Evolutionary conservation across 23 tunicate genomes (phyloP), one percentile per base, ranked within the genome.

Genomic region (Aplidium turbinatum): DNA sequence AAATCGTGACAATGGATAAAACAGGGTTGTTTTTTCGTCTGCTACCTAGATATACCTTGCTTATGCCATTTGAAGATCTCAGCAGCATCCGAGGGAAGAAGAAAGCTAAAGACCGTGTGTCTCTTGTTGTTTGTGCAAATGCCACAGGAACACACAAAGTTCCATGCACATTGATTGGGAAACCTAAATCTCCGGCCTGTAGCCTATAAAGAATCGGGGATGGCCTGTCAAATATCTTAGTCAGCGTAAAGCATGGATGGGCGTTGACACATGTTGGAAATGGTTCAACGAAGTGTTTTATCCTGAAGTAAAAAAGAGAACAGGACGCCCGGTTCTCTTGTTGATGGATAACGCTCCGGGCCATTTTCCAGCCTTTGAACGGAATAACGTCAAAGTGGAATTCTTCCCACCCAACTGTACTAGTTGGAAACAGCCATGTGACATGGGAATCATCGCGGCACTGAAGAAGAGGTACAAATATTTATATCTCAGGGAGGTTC

Each of bases 21-120:
- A 77, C 82, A 68, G 82, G 82, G 78, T 68, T 77, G 60, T 77
- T 77, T 29, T 77, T 77, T 71, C 77, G 79, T 5, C 77, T 77
- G 19, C 35, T 77, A 38, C 79, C 82, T 3, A 70, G 76, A 27
- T 77, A 77, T 71, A 66, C 76, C 22, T 11, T 35, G 76, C 35
- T 75, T 26, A 21, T 47, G 68, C 68, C 68, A 62, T 62, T 62
- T n/a, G 68, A 62, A 62, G 68, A 62, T 30, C 35, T 72, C 78
- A 56, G 78, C 74, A 72, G 74, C 74, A 72, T 25, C 25, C 74
- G 78, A 72, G 68, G 36, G 22, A 62, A 62, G 68, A 62, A 62
- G 68, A 27, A 25, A 62, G 53, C 23, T 35, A 71, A 32, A 52
- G 51, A 34, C 18, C 60, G 82, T 13, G 35, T 26, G 36, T 33